Evolutionary conservation across 2,888 invertebrate species (phyloP).

Genomic region (Mellilla xanthometata): DNA sequence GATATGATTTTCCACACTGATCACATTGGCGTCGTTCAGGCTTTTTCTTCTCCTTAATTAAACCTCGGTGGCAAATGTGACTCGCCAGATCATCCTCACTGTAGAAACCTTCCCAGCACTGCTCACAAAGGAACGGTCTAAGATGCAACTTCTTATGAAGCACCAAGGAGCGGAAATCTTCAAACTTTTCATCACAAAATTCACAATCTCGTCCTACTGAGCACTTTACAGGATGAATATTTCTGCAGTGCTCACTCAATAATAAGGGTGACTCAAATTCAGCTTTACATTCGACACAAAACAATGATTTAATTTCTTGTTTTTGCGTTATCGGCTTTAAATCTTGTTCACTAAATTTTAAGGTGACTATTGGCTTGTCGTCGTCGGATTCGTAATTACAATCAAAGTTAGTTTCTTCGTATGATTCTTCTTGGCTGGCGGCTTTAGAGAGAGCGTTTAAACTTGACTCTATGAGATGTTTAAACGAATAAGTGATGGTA

Average conservation of each 20-base stretch:
- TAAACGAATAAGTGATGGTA: slow-evolving; percentile 73
- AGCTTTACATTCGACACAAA: slow-evolving; percentile 71
- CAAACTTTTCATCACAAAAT: slow-evolving; percentile 73
- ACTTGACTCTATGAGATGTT: slow-evolving; percentile 65
- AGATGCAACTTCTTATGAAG: slow-evolving; percentile 68
- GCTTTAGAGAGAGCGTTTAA: slow-evolving; percentile 52
- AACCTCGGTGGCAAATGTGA: slow-evolving; percentile 62
- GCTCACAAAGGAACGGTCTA: slow-evolving; percentile 69
- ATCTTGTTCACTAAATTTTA: slow-evolving; percentile 36
- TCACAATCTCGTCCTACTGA: slow-evolving; percentile 66
- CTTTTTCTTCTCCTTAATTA: slow-evolving; percentile 50
- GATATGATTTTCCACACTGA: slow-evolving; percentile 77
- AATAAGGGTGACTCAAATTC: slow-evolving; percentile 53
- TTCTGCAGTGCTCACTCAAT: slow-evolving; percentile 59
- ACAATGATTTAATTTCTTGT: slow-evolving; percentile 45
- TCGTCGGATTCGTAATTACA: slow-evolving; percentile 53
- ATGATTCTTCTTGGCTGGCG: slow-evolving; percentile 38
- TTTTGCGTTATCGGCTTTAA: slow-evolving; percentile 35
- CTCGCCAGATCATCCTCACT: slow-evolving; percentile 45
- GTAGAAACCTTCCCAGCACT: slow-evolving; percentile 73
- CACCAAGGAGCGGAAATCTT: slow-evolving; percentile 67
- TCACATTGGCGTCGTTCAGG: slow-evolving; percentile 67
- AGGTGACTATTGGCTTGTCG: slow-evolving; percentile 38
- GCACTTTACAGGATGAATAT: slow-evolving; percentile 59
- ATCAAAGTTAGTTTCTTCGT: slow-evolving; percentile 49